Conservation (phyloP, 2,888 invertebrate genomes). For the Zaprionus lineosus region DNA sequence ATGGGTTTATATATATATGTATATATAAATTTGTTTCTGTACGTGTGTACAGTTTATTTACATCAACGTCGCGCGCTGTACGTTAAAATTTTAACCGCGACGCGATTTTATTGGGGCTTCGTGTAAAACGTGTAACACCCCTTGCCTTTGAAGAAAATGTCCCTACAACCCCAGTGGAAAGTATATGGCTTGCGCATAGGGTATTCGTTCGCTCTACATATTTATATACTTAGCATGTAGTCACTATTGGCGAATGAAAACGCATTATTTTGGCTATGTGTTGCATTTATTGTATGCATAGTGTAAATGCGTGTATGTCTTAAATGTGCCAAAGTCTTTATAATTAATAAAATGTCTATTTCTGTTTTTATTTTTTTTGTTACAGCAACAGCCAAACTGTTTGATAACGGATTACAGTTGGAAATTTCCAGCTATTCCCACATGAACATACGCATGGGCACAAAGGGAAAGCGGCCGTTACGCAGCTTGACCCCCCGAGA, state of each 20-base stretch:
- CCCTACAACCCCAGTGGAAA: slow-evolving; percentile 62
- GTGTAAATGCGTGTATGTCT: slow-evolving; percentile 35
- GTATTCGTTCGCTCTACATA: slow-evolving; percentile 38
- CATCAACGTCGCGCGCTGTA: slow-evolving; percentile 69
- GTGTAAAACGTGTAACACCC: slow-evolving; percentile 55
- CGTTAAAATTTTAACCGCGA: slow-evolving; percentile 73
- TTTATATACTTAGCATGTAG: slow-evolving; percentile 53
- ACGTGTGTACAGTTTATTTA: slow-evolving; percentile 58
- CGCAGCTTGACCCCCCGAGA: slow-evolving; percentile 90
- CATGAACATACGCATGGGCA: slow-evolving; percentile 85
- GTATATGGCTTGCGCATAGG: slow-evolving; percentile 69
- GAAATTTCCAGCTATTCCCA: slow-evolving; percentile 82
- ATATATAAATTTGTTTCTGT: slow-evolving; percentile 19
- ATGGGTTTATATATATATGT: slow-evolving; percentile 25
- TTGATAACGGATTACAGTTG: slow-evolving; percentile 82
- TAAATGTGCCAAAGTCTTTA: slow-evolving; percentile 51
- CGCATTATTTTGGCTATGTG: slow-evolving; percentile 56
- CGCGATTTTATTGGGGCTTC: slow-evolving; percentile 79
- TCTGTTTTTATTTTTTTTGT: slow-evolving; percentile 19
- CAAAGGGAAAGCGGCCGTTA: slow-evolving; percentile 91
- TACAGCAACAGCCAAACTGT: slow-evolving; percentile 81
- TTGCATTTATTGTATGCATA: slow-evolving; percentile 46
- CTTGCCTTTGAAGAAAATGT: too few relatives aligned
- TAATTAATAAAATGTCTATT: slow-evolving; percentile 47
- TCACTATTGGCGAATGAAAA: slow-evolving; percentile 72